Base-by-base conservation (phyloP, 2,797 vertebrate genomes). In the Eutrigla gurnardus region DNA sequence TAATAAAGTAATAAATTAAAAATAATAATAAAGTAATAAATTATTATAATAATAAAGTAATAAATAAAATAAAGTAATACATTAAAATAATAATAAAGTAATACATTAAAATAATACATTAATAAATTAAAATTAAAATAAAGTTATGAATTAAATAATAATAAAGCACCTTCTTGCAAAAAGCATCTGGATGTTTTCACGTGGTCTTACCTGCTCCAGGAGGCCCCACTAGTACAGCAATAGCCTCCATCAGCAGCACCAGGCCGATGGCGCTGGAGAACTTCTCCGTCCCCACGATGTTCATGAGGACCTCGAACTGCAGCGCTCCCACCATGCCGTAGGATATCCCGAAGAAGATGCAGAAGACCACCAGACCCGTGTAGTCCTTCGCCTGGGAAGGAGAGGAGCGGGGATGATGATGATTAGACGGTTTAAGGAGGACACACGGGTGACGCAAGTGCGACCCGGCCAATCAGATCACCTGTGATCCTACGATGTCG, bases 261-360 rank as follows among this genome's bases (percentile, higher is more conserved):
- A 98, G 94, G 45, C 97, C 97, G 0, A 98, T 97, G 78, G 97
- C 97, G 3, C 97, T 98, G 90, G 97, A 92, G 89, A 98, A 98
- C 89, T 94, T 96, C 49, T 96, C 93, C 0, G 97, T 97, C 32
- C 97, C 97, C 40, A 98, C 96, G 0, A 98, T 95, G 7, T 96
- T 87, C 97, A 98, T 98, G 78, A 98, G 95, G 67, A 98, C 97
- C 91, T 98, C 97, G 36, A 98, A 98, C 90, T 98, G 97, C 70
- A 98, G 93, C 2, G 97, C 97, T 4, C 97, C 97, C 86, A 98
- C 97, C 97, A 98, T 98, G 78, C 97, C 97, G 0, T 98, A 98
- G 10, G 97, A 98, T 74, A 98, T 94, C 68, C 97, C 97, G 17
- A 98, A 98, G 92, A 98, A 98, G 89, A 98, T 93, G 63, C 97